phyloP scores from a whole-genome alignment of 2,888 invertebrate genomes.

The Erebia epiphron region DNA sequence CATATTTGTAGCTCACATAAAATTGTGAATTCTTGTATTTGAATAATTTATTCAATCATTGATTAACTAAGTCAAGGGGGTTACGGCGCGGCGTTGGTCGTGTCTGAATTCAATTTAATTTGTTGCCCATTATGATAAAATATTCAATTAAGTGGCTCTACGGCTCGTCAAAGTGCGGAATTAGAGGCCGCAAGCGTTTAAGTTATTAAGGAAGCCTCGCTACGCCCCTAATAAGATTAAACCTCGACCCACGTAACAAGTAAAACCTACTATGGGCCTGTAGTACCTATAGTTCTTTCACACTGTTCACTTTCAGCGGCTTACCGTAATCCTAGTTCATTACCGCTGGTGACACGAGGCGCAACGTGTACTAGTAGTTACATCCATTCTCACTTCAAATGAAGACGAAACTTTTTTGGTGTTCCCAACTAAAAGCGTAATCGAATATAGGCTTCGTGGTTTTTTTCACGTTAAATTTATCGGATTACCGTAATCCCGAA shows the following conservation, averaged over 20 bases:
- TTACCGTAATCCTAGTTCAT: conserved; percentile 36
- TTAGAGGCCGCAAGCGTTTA: conserved; percentile 60
- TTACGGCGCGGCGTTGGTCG: not conserved
- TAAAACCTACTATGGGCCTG: conserved; percentile 38
- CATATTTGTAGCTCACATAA: no score
- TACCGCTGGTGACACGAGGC: conserved; percentile 24
- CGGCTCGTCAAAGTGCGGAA: conserved; percentile 55
- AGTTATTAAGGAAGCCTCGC: conserved; percentile 75
- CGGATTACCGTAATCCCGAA: conserved; percentile 8
- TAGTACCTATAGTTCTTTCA: conserved; percentile 34
- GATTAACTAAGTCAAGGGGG: conserved; percentile 15
- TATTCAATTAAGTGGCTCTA: conserved; percentile 56
- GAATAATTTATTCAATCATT: conserved; percentile 15
- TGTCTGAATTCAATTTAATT: conserved; percentile 32
- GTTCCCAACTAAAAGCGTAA: not conserved
- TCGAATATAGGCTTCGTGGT: conserved; percentile 1
- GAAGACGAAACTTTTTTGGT: not conserved
- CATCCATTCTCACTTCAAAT: conserved; percentile 2
- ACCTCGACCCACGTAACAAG: conserved; percentile 47
- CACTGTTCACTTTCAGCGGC: conserved; percentile 34
- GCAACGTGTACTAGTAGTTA: not conserved
- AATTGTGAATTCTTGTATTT: not conserved
- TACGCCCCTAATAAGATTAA: conserved; percentile 72
- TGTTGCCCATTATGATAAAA: conserved; percentile 47
- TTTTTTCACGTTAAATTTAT: conserved; percentile 2